A percentile compares a stretch with the other conserved stretches of the same genome.
Evolutionary conservation across 2,797 vertebrate genomes (phyloP).

Genomic region (Gouania willdenowi): DNA sequence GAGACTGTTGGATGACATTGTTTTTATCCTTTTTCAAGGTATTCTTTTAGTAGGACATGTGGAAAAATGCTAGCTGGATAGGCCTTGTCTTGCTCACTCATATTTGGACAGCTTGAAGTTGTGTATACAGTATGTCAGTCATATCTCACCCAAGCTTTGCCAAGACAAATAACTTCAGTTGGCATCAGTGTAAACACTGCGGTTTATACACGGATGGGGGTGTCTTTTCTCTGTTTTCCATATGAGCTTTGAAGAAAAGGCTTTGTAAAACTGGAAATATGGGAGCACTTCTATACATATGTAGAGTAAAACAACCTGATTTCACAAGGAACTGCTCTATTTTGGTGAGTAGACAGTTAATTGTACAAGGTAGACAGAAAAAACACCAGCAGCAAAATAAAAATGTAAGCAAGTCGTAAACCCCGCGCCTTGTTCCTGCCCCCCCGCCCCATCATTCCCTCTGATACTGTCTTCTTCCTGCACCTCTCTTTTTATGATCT

Average conservation of each 20-base stretch:
- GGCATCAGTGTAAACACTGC: conserved; percentile 53
- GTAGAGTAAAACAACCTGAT: not conserved
- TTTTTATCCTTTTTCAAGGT: conserved; percentile 35
- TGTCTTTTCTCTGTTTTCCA: conserved; percentile 32
- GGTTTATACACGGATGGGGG: conserved; percentile 40
- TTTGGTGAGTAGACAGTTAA: conserved; percentile 21
- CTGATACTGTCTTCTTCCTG: conserved; percentile 62
- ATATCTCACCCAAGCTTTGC: conserved; percentile 60
- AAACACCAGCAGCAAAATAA: conserved; percentile 31
- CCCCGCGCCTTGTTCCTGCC: conserved; percentile 45
- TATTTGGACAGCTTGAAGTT: conserved; percentile 79
- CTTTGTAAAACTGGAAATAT: not conserved
- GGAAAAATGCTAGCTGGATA: conserved; percentile 59
- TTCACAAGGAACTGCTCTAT: not conserved
- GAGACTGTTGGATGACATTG: too few relatives aligned
- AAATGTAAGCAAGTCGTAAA: conserved; percentile 58
- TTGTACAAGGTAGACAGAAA: conserved; percentile 39
- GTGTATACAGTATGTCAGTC: conserved; percentile 77
- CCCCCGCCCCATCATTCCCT: conserved; percentile 34
- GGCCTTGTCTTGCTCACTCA: conserved; percentile 46
- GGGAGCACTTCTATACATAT: not conserved
- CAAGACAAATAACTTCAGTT: conserved; percentile 72
- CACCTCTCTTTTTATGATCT: conserved; percentile 65
- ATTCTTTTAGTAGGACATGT: conserved; percentile 69
- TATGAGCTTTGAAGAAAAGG: too few relatives aligned